phyloP scores from a whole-genome alignment of 1,140 invertebrate genomes.

The Caenorhabditis tropicalis region DNA sequence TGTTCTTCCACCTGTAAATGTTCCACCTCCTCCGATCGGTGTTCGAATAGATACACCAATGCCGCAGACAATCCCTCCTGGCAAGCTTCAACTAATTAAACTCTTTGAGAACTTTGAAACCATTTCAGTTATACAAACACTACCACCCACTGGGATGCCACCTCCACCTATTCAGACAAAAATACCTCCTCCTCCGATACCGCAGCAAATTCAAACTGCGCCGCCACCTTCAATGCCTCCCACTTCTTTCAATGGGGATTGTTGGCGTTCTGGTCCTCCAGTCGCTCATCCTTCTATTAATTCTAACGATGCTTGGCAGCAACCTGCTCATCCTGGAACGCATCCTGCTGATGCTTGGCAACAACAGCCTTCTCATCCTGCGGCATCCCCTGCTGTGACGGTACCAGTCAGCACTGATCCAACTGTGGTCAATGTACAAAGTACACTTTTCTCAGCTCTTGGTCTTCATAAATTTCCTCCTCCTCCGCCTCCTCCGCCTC shows the following conservation, averaged over 20 bases:
- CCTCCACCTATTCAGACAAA: background rate
- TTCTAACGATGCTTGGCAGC: background rate
- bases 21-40: background rate
- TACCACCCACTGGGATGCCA: background rate
- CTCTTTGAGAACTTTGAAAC: background rate
- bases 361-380: background rate
- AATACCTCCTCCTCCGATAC: background rate
- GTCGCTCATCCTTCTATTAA: background rate
- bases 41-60: slow-evolving; percentile 1
- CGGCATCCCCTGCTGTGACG: background rate
- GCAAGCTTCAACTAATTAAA: background rate
- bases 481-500: background rate
- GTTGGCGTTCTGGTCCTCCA: background rate
- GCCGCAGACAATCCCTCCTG: background rate
- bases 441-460: slow-evolving; percentile 19
- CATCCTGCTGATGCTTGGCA: background rate
- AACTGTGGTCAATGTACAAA: slow-evolving; percentile 21
- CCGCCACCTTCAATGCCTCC: background rate
- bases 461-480: background rate
- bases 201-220: background rate
- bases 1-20: background rate
- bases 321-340: background rate
- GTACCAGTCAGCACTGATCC: background rate
- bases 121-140: background rate
- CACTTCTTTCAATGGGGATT: background rate